Percentiles rank a stretch among this genome's conserved stretches.
Evolutionary conservation across 2,888 invertebrate genomes (phyloP).

Genomic region (Nowickia ferox): DNA sequence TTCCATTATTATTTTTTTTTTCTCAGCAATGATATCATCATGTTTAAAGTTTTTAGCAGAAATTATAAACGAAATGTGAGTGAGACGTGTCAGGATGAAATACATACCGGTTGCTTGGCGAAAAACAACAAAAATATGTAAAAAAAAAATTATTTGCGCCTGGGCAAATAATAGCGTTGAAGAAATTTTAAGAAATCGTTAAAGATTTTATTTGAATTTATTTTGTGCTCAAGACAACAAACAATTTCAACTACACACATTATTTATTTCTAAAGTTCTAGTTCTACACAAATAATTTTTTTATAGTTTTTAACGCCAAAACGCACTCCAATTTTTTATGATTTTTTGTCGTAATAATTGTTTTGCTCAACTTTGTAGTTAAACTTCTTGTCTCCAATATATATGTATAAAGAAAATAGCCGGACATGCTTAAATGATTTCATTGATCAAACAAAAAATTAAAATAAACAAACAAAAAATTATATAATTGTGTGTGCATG

Average conservation of each 20-base stretch:
- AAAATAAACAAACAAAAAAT: neutral
- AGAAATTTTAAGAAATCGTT: too few species aligned
- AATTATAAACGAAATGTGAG: constrained; percentile 1
- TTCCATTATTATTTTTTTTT: neutral
- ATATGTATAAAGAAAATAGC: constrained; percentile 18
- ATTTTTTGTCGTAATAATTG: neutral
- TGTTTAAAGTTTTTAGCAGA: constrained; percentile 12
- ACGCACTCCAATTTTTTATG: neutral
- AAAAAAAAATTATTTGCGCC: too few species aligned
- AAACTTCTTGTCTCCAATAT: neutral
- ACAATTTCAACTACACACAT: too few species aligned
- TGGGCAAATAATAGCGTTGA: too few species aligned
- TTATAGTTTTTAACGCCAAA: too few species aligned
- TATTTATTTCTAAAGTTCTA: too few species aligned
- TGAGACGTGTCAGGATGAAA: constrained; percentile 11
- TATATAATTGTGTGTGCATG: neutral
- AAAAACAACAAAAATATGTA: too few species aligned
- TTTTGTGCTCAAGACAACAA: too few species aligned
- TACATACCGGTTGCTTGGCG: too few species aligned
- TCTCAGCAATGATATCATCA: constrained; percentile 61
- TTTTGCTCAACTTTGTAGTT: neutral
- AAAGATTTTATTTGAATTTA: too few species aligned
- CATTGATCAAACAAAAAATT: constrained; percentile 42
- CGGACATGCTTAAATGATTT: constrained; percentile 38
- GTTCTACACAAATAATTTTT: too few species aligned